These are phyloP conservation scores for Drosophila antonietae DNA, from an alignment of 2,888 invertebrate species.

Conservation along the genomic window DNA sequence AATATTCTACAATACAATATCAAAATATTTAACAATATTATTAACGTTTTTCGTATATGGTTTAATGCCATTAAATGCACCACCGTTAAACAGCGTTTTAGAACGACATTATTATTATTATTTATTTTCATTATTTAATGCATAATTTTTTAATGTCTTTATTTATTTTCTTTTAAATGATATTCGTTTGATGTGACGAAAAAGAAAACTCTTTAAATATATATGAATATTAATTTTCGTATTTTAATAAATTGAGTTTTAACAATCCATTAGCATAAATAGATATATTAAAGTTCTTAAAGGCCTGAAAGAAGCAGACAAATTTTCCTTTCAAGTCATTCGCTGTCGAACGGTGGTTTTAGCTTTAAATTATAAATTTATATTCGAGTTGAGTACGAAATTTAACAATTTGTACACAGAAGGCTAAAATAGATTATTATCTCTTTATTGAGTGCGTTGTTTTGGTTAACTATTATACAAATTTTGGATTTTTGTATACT, in stretches of 20 bases:
- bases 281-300: not conserved
- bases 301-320: not conserved
- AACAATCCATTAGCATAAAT: not conserved
- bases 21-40: slow-evolving; percentile 6
- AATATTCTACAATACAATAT: not conserved
- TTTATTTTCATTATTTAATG: too few species aligned
- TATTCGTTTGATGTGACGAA: too few species aligned
- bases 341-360: slow-evolving; percentile 34
- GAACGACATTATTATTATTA: not conserved
- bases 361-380: slow-evolving; percentile 19
- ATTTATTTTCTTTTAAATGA: too few species aligned
- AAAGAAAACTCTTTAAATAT: too few species aligned
- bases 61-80: slow-evolving; percentile 38
- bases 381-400: slow-evolving; percentile 19
- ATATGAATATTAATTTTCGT: too few species aligned
- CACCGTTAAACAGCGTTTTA: slow-evolving; percentile 36
- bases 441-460: slow-evolving; percentile 22
- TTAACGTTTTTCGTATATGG: slow-evolving; percentile 1
- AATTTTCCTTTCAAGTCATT: not conserved
- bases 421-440: slow-evolving; percentile 37
- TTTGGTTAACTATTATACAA: slow-evolving; percentile 8
- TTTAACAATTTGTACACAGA: slow-evolving; percentile 50
- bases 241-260: too few species aligned
- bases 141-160: too few species aligned
- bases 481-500: slow-evolving; percentile 25